phyloP scores from a whole-genome alignment of 2,888 invertebrate species.

The Pedicia rivosa region DNA sequence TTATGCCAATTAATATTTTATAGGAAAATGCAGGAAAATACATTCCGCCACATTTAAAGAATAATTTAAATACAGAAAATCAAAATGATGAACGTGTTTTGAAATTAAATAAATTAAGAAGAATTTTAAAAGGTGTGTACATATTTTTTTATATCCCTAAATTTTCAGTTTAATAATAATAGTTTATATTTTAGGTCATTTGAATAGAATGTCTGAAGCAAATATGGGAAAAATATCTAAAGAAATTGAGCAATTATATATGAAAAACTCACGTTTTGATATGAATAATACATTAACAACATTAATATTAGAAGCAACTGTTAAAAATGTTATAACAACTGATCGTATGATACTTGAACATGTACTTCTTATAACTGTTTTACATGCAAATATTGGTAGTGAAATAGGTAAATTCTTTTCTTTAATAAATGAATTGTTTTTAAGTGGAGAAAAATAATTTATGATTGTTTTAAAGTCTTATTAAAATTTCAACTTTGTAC shows the following conservation, averaged over 20 bases:
- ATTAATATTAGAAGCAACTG: constrained; percentile 53
- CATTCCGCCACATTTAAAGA: constrained; percentile 67
- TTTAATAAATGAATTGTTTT: constrained; percentile 7
- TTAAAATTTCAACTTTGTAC: too few relatives aligned
- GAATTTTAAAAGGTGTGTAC: constrained; percentile 80
- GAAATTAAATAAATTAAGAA: constrained; percentile 48
- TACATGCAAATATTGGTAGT: constrained; percentile 80
- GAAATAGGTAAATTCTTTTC: constrained; percentile 58
- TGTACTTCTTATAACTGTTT: constrained; percentile 60
- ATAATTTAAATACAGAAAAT: constrained; percentile 29
- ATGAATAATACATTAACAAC: constrained; percentile 60
- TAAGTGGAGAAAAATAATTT: constrained; percentile 4
- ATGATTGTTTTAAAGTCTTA: constrained; percentile 1
- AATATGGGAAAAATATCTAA: constrained; percentile 73
- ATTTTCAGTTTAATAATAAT: too few relatives aligned
- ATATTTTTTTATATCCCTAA: too few relatives aligned
- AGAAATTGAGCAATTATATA: constrained; percentile 66
- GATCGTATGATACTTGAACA: constrained; percentile 72
- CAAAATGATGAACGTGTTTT: constrained; percentile 32
- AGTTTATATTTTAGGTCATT: too few relatives aligned
- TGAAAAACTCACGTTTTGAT: constrained; percentile 61
- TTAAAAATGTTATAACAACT: constrained; percentile 43
- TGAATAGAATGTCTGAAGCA: constrained; percentile 74
- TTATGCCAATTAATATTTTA: constrained; percentile 12
- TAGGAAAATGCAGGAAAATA: constrained; percentile 45